phyloP scores from a whole-genome alignment of 2,888 invertebrate genomes.

The Julus scanicus region DNA sequence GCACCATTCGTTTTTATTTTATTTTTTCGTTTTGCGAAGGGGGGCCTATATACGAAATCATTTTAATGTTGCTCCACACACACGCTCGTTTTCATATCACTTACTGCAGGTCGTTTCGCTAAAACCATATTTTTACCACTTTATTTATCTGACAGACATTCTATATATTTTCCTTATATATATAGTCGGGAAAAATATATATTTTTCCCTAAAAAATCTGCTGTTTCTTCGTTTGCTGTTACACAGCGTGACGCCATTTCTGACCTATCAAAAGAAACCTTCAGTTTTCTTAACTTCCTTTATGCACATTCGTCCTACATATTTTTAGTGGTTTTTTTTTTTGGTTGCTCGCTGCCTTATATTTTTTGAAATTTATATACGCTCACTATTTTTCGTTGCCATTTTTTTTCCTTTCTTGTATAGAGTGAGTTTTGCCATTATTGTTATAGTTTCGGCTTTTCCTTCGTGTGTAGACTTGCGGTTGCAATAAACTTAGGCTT shows the following conservation, averaged over 20 bases:
- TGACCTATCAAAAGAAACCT: conserved; percentile 7
- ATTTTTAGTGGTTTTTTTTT: neutral
- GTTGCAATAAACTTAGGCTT: conserved; percentile 15
- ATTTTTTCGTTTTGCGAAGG: neutral
- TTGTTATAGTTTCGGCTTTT: neutral
- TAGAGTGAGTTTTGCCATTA: neutral
- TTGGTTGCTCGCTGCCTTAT: conserved; percentile 1
- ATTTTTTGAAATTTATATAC: conserved; percentile 7
- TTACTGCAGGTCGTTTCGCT: conserved; percentile 14
- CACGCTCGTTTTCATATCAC: conserved; percentile 19
- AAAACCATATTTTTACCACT: conserved; percentile 28
- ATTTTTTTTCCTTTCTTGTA: neutral
- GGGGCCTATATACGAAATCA: neutral
- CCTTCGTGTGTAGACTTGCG: neutral
- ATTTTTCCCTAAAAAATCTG: neutral
- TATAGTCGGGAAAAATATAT: neutral
- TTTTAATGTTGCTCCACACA: neutral
- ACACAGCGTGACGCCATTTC: conserved; percentile 14
- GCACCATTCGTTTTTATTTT: conserved; percentile 20
- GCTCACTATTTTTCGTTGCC: neutral
- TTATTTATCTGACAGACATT: conserved; percentile 27
- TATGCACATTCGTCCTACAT: neutral
- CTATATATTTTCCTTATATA: conserved; percentile 31
- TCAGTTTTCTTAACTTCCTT: conserved; percentile 22
- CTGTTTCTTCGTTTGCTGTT: neutral